Base-by-base conservation (phyloP, 2,888 invertebrate species). In the Phymatocera aterrima region DNA sequence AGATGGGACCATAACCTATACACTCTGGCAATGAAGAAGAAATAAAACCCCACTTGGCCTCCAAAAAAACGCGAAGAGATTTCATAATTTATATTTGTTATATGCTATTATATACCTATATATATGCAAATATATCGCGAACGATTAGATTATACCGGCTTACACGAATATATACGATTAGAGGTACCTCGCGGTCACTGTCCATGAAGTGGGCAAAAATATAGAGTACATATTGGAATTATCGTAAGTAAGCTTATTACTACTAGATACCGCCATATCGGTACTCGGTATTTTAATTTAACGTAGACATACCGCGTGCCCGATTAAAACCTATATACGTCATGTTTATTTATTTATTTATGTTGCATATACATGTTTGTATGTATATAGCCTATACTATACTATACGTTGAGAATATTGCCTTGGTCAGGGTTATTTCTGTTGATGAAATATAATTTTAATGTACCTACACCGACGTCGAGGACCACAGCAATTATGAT, bases 351-450 rank as follows among this genome's bases (percentile, higher is more conserved):
- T 37, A 64, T 43, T 43, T 43, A 6, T 43, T 43, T n/a, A n/a
- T n/a, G n/a, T n/a, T n/a, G n/a, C 4, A 57, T 28, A 28, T 28
- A 46, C n/a, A 40, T 8, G 8, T 10, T 46, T 10, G 15, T 15
- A 28, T 57, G n/a, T n/a, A n/a, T 40, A 40, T 57, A 85, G 84
- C 81, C 88, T 88, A 87, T n/a, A n/a, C n/a, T n/a, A n/a, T n/a
- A n/a, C n/a, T n/a, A n/a, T n/a, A n/a, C n/a, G n/a, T n/a, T n/a
- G n/a, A n/a, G n/a, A n/a, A n/a, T n/a, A n/a, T n/a, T n/a, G n/a
- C n/a, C n/a, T n/a, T n/a, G 89, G 89, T 89, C 89, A 89, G 82
- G 89, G 87, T 84, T 83, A 70, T 77, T 81, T 83, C 12, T 10
- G 43, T n/a, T 15, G 8, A 65, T 60, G 15, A 15, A 51, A 51